Evolutionary conservation across 2,113 vertebrate species (phyloP).

Genomic region (Cygnus buccinator): DNA sequence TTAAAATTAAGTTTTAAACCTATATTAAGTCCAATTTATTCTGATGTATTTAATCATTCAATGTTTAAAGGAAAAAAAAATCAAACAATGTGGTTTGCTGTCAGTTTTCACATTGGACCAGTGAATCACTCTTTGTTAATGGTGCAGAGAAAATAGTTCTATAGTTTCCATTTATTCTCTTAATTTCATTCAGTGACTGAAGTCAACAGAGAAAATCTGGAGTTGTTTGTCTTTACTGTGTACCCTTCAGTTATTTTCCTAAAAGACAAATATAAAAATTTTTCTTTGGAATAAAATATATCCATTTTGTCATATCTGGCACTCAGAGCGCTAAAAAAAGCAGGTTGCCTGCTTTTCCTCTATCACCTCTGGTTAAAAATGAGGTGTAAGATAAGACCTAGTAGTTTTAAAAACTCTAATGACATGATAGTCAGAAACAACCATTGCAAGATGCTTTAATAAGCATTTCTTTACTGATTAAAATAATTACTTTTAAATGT

Average conservation of each 20-base stretch:
- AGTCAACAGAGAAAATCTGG: not conserved
- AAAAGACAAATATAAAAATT: not conserved
- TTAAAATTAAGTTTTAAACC: constrained; percentile 26
- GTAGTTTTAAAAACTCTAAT: not conserved
- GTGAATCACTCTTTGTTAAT: not conserved
- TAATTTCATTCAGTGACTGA: not conserved
- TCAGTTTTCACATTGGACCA: not conserved
- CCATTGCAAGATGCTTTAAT: not conserved
- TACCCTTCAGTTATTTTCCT: not conserved
- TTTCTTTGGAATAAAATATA: not conserved
- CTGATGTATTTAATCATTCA: constrained; percentile 1
- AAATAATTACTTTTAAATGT: not conserved
- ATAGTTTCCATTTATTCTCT: not conserved
- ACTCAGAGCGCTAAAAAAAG: not conserved
- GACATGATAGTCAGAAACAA: not conserved
- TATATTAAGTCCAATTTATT: constrained; percentile 4
- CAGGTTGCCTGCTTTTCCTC: not conserved
- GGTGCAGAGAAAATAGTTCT: not conserved
- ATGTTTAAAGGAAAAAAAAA: not conserved
- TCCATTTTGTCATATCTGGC: not conserved
- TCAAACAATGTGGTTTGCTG: not conserved
- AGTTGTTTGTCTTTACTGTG: not conserved
- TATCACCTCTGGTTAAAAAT: not conserved
- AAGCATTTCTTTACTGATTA: not conserved
- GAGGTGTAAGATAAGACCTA: not conserved